A percentile compares a stretch with the other conserved stretches of the same genome.
Conservation (phyloP, 2,797 vertebrate species). For the Ispidina picta region DNA sequence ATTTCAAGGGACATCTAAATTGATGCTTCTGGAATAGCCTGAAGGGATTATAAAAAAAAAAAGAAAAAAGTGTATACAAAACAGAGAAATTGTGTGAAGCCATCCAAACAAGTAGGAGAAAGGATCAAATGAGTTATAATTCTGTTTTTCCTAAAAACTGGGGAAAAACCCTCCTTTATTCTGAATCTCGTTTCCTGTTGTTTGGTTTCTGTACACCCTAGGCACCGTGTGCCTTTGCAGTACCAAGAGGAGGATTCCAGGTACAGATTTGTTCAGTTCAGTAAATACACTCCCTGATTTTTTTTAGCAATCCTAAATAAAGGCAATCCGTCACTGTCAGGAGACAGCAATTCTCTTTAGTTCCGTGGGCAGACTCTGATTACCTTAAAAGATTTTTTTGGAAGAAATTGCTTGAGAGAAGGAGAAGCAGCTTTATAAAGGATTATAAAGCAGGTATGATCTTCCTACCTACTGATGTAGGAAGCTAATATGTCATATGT, state of each 20-base stretch:
- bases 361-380: constrained; percentile 27
- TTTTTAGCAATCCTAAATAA: constrained; percentile 41
- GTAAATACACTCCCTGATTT: constrained; percentile 3
- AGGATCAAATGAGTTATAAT: background rate
- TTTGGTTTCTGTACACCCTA: background rate
- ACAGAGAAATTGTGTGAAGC: background rate
- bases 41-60: background rate
- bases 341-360: constrained; percentile 27
- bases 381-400: constrained; percentile 10
- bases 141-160: background rate
- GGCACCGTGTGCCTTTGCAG: background rate
- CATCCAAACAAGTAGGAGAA: background rate
- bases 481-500: constrained; percentile 46
- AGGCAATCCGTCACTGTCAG: constrained; percentile 42
- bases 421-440: constrained; percentile 24
- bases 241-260: constrained; percentile 12
- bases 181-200: background rate
- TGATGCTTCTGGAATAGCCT: background rate
- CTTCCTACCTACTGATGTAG: constrained; percentile 40
- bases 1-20: background rate
- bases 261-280: background rate
- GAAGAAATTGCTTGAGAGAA: constrained; percentile 33
- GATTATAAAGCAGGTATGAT: constrained; percentile 11
- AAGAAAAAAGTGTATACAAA: background rate
- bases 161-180: background rate